These are phyloP conservation scores for Phenacoccus solenopsis DNA, from an alignment of 1,140 invertebrate species.

Conservation along the genomic window DNA sequence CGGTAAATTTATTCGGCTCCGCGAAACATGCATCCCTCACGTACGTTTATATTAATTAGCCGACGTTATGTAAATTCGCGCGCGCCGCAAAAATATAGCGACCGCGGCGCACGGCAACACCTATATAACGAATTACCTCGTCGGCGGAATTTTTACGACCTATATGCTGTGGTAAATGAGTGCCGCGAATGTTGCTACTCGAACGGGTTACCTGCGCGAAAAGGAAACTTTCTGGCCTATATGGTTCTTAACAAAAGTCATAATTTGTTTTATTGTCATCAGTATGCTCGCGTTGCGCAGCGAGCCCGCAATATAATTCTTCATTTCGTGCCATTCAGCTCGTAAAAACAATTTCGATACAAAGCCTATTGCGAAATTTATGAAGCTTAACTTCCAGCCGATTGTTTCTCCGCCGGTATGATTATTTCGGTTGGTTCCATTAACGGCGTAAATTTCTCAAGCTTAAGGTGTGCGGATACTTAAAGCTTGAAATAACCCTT, in stretches of 20 bases:
- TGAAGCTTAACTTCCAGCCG: neutral
- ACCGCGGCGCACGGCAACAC: too few species aligned
- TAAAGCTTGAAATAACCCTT: too few species aligned
- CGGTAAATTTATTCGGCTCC: too few species aligned
- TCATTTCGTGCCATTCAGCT: neutral
- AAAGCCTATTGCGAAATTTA: neutral
- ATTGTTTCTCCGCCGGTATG: too few species aligned
- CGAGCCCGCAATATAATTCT: neutral
- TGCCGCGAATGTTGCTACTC: neutral
- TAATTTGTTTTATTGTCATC: conserved; percentile 3
- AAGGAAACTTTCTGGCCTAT: neutral
- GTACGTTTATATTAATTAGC: too few species aligned
- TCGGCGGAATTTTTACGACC: neutral
- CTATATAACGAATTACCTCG: conserved; percentile 1
- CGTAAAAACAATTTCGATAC: neutral
- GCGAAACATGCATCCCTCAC: too few species aligned
- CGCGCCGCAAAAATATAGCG: too few species aligned
- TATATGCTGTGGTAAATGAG: neutral
- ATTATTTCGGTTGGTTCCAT: too few species aligned
- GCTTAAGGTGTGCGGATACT: neutral
- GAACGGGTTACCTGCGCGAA: neutral
- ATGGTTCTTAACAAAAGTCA: neutral
- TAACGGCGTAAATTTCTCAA: too few species aligned
- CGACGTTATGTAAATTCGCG: too few species aligned
- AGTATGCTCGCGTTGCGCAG: neutral